Percentiles rank a stretch among this genome's conserved stretches.
phyloP scores from a whole-genome alignment of 2,113 vertebrate genomes.

The Colius striatus region DNA sequence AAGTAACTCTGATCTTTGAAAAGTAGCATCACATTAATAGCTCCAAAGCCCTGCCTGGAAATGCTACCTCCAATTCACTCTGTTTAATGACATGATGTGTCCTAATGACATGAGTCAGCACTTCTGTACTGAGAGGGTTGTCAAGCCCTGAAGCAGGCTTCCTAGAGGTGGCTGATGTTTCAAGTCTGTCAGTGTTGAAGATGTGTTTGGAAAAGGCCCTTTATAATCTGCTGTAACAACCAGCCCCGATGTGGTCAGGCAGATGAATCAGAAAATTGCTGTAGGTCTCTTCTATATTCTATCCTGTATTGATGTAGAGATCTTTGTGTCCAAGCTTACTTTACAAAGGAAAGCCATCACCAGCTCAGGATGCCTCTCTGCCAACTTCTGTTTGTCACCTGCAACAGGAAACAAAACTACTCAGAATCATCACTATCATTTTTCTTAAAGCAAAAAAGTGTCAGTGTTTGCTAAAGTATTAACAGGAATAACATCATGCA shows the following conservation, averaged over 20 bases:
- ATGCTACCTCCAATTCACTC: fast-evolving
- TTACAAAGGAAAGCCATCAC: slow-evolving; percentile 92
- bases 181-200: neutral
- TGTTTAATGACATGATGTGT: neutral
- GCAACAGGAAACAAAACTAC: neutral
- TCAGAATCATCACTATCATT: neutral
- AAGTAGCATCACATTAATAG: neutral
- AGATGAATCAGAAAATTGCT: fast-evolving
- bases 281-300: neutral
- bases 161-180: neutral
- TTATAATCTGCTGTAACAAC: neutral
- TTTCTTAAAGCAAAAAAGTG: neutral
- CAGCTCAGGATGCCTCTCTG: slow-evolving; percentile 74
- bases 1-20: neutral
- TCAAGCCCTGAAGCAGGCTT: neutral
- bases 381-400: slow-evolving; percentile 5
- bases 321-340: slow-evolving; percentile 69
- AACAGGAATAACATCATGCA: neutral
- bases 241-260: neutral
- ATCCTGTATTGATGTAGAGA: no score
- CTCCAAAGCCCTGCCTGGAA: neutral
- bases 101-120: neutral
- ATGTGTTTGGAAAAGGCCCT: neutral
- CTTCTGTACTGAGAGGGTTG: neutral
- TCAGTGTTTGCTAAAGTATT: neutral